These are phyloP conservation scores for Oxygymnocypris stewartii DNA, from an alignment of 2,113 vertebrate genomes.

Conservation along the genomic window DNA sequence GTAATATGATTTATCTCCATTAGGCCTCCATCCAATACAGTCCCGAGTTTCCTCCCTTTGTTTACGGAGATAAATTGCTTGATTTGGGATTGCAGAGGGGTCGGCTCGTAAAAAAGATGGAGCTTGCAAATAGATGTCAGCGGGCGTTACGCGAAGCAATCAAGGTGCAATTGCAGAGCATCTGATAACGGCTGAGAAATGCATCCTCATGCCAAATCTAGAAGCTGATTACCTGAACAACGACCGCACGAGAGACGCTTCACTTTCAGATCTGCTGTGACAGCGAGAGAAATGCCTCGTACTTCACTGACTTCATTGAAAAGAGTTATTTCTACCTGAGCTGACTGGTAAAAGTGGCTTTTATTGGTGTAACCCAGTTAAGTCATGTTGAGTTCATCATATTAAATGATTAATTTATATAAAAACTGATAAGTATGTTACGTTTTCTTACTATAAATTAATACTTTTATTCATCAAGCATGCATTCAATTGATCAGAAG, in stretches of 20 bases:
- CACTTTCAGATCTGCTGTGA: not conserved
- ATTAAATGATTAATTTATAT: not conserved
- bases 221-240: not conserved
- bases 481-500: too few species aligned
- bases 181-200: conserved; percentile 36
- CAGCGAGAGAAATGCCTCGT: not conserved
- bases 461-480: too few species aligned
- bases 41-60: conserved; percentile 26
- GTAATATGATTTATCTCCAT: conserved; percentile 42
- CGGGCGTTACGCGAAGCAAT: conserved; percentile 44
- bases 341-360: not conserved
- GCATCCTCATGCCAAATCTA: conserved; percentile 25
- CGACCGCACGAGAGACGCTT: not conserved
- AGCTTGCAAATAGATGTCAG: conserved; percentile 32
- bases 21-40: not conserved
- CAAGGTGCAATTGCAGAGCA: conserved; percentile 38
- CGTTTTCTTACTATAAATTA: not conserved
- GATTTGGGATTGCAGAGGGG: conserved; percentile 38
- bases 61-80: conserved; percentile 49
- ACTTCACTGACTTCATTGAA: not conserved
- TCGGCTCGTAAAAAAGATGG: conserved; percentile 11
- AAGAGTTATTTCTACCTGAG: not conserved
- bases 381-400: not conserved
- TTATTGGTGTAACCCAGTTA: not conserved
- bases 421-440: not conserved